Evolutionary conservation across 2,797 vertebrate species (phyloP).

Genomic region (Smutsia gigantea): DNA sequence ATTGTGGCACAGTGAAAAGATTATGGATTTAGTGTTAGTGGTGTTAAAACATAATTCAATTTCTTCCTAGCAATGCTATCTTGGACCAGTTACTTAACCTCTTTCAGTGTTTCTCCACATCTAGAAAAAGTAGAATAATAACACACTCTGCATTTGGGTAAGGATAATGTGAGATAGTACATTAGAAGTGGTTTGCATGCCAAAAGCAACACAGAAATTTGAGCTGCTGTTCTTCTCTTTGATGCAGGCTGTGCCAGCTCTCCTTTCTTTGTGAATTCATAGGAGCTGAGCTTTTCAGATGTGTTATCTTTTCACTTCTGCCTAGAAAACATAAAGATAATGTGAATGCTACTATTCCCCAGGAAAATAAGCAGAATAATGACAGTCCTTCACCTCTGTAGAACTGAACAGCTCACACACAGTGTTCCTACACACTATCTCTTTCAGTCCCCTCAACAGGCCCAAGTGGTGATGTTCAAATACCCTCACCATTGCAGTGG

Average conservation of each 20-base stretch:
- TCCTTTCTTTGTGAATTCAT: not conserved
- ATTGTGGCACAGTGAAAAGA: not conserved
- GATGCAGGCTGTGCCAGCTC: not conserved
- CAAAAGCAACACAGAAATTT: not conserved
- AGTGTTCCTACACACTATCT: not conserved
- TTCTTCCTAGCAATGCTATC: not conserved
- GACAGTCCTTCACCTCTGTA: not conserved
- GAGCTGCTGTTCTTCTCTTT: not conserved
- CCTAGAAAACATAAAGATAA: not conserved
- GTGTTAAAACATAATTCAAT: not conserved
- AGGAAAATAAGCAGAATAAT: not conserved
- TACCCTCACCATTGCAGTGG: not conserved
- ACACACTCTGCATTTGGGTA: not conserved
- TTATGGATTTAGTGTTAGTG: not conserved
- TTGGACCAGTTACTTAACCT: conserved; percentile 36
- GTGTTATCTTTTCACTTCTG: conserved; percentile 17
- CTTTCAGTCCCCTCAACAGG: not conserved
- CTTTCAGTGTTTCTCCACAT: not conserved
- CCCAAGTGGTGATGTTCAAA: not conserved
- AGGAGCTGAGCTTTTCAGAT: conserved; percentile 25
- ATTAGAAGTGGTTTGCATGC: not conserved
- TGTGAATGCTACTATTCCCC: not conserved
- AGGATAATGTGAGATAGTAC: not conserved
- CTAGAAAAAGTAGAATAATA: not conserved
- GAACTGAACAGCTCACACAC: not conserved